phyloP scores from a whole-genome alignment of 2,888 invertebrate genomes.

The Anorthoa munda region DNA sequence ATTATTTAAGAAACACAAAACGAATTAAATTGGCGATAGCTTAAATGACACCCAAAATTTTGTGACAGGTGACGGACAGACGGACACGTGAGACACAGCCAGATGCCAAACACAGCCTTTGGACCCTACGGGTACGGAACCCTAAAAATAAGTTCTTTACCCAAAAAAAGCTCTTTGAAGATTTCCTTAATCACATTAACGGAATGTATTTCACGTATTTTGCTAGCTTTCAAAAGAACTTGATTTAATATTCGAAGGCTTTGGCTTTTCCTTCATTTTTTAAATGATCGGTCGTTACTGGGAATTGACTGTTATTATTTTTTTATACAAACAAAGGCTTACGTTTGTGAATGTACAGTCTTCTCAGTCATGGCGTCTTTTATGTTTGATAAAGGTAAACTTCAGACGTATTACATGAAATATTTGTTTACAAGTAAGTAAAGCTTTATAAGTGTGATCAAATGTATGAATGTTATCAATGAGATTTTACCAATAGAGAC shows the following conservation, averaged over 20 bases:
- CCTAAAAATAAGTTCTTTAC: conserved; percentile 12
- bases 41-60: no score
- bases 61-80: no score
- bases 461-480: no score
- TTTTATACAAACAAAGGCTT: background rate
- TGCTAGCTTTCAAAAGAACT: conserved; percentile 24
- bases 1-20: no score
- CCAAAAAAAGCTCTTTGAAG: conserved; percentile 52
- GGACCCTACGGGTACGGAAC: no score
- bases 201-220: conserved; percentile 48
- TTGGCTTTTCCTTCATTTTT: conserved; percentile 24
- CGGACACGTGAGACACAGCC: no score
- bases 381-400: background rate
- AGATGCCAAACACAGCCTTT: no score
- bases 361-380: background rate
- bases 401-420: background rate
- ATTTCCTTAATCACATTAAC: conserved; percentile 55
- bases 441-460: no score
- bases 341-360: background rate
- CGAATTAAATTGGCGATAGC: no score
- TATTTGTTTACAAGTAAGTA: background rate
- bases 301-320: conserved; percentile 4
- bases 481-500: no score
- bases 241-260: conserved; percentile 37
- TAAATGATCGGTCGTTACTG: conserved; percentile 16